Base-by-base conservation (phyloP, 2,888 invertebrate species). In the Platycheirus rosarum region DNA sequence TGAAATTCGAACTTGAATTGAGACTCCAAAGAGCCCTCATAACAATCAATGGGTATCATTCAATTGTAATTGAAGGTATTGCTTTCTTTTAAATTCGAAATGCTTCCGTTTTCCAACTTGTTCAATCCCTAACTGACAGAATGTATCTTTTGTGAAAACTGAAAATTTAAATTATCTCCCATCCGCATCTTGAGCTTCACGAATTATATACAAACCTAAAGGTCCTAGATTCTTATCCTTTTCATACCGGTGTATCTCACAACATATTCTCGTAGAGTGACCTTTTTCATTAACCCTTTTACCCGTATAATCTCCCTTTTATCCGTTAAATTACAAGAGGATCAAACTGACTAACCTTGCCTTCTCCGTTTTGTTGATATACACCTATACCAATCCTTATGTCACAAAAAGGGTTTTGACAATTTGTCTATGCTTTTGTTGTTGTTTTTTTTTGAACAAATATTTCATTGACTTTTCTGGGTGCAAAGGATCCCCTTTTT, bases 251-350 rank as follows among this genome's bases (percentile, higher is more conserved):
- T 32, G 3, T 23, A 42, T 20, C 42, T 7, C 35, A 35, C 3
- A 44, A 44, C 40, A 18, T 16, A 60, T 60, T 60, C 29, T 37
- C 18, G 44, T 29, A 32, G 18, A 29, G 29, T 68, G 18, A 44
- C 68, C 42, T 42, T 65, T 40, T 57, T 42, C 49, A 68, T 74
- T 74, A 74, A 18, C 42, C 68, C 32, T 57, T 8, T 60, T 8
- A 4, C 60, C 60, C 60, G 18, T 60, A 74, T 74, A 57, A 66
- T 26, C 42, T 23, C 42, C 42, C 57, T 40, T 57, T 40, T 49
- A 57, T 66, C 49, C 32, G 32, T 20, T 42, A 55, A 74, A 57
- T 74, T 57, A 26, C 60, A 44, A 11, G 29, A 29, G 44, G 29
- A 14, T 60, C 29, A 60, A 44, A 60, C 44, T 44, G 42, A 60